These are phyloP conservation scores for Etheostoma spectabile DNA, from an alignment of 2,113 vertebrate species.

Conservation along the genomic window DNA sequence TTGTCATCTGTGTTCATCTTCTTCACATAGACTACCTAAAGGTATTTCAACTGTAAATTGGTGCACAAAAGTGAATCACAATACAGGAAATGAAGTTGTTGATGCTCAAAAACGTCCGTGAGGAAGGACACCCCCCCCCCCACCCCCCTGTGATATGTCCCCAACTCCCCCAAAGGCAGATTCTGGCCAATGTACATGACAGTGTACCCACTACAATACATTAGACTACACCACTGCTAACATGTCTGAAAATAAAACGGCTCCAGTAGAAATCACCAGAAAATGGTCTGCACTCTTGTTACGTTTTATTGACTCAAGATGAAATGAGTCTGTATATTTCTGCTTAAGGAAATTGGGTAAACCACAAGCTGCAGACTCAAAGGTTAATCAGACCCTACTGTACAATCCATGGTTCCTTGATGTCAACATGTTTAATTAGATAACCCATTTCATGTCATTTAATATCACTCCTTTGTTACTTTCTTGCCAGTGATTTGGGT, in stretches of 20 bases:
- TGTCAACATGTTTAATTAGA: conserved; percentile 12
- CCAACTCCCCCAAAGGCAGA: no score
- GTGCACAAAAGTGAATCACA: no score
- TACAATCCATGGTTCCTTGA: conserved; percentile 5
- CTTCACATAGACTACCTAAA: no score
- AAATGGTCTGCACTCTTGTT: conserved; percentile 19
- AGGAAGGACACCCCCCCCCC: no score
- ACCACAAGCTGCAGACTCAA: conserved; percentile 8
- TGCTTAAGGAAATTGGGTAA: conserved; percentile 13
- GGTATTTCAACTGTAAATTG: no score
- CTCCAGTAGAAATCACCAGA: conserved; percentile 5
- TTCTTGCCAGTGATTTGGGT: conserved; percentile 13
- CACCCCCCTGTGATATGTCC: no score
- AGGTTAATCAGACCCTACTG: not conserved
- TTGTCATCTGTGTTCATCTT: no score
- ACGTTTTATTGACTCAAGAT: conserved; percentile 7
- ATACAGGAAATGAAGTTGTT: no score
- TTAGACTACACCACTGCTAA: no score
- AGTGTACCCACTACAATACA: no score
- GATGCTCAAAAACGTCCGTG: no score
- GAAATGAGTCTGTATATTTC: not conserved
- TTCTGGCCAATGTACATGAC: no score
- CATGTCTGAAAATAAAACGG: not conserved
- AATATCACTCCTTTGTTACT: conserved; percentile 28
- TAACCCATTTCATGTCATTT: conserved; percentile 33